These are phyloP conservation scores for Babyrousa celebensis DNA, from an alignment of 2,797 vertebrate species.

Conservation along the genomic window DNA sequence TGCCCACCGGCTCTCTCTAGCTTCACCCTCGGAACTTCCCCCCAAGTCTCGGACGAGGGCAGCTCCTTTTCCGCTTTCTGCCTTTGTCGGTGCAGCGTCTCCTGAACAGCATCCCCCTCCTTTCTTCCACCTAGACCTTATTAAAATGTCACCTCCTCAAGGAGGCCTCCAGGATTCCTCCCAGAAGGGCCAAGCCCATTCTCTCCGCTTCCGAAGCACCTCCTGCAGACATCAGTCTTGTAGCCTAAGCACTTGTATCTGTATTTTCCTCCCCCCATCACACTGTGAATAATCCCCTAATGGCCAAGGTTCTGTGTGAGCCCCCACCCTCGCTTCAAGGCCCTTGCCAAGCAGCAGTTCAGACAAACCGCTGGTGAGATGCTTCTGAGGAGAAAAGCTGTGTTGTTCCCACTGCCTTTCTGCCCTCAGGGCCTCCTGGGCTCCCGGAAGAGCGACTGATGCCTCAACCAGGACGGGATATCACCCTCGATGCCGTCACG, in stretches of 20 bases:
- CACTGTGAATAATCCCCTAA: neutral
- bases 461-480: neutral
- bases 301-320: neutral
- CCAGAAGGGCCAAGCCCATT: neutral
- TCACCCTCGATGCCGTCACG: neutral
- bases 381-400: conserved; percentile 19
- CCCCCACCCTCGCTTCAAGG: neutral
- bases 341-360: neutral
- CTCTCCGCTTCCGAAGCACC: neutral
- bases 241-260: neutral
- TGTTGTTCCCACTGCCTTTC: neutral
- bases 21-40: conserved; percentile 1
- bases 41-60: neutral
- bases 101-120: neutral
- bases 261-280: neutral
- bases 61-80: neutral
- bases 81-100: neutral
- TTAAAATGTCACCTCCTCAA: neutral
- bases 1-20: neutral
- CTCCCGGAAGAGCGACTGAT: conserved; percentile 8
- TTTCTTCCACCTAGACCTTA: conserved; percentile 10
- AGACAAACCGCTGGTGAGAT: neutral
- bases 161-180: neutral
- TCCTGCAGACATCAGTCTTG: neutral
- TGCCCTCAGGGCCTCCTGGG: neutral